Evolutionary conservation across 2,113 vertebrate species (phyloP), one percentile per base, ranked within the genome.

Genomic region (Bothrops jararaca): DNA sequence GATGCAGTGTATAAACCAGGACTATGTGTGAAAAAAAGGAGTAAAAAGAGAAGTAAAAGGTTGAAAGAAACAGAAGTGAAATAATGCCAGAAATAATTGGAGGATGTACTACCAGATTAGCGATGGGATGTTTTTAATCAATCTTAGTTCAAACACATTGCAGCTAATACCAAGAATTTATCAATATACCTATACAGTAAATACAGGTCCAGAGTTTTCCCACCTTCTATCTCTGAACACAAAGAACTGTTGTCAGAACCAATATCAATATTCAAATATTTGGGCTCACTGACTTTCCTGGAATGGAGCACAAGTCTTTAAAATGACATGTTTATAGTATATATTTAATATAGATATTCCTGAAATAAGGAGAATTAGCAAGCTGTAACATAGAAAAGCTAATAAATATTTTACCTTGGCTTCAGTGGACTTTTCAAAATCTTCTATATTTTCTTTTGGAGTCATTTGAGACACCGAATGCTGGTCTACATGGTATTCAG

Each of bases 351-450:
- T 0, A 3, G 2, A 0, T 88, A 69, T 18, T n/a, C 45, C 26
- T 9, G 0, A 12, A 39, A 12, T 50, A 18, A 39, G 5, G 10
- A n/a, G 29, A 57, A 34, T 80, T 42, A 24, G 10, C 22, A 48
- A 39, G 5, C 57, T 69, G 20, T 80, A 80, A 80, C 6, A 42
- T 7, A 86, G 18, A 87, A 91, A 80, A 29, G 10, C 34, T 52
- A 1, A 80, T 10, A 2, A 60, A 45, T 4, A 88, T 24, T 90
- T 86, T 95, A 97, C 95, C 95, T 92, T 86, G 39, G 23, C 42
- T 94, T 91, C 90, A n/a, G 12, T 54, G 15, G n/a, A 90, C 93
- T 90, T 93, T 91, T 94, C 89, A 88, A 86, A 60, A 22, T 39
- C 26, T 91, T 95, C 91, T 53, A 92, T 56, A n/a, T 54, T 89